Base-by-base conservation (phyloP, 2,888 invertebrate species). In the Cosmia pyralina region DNA sequence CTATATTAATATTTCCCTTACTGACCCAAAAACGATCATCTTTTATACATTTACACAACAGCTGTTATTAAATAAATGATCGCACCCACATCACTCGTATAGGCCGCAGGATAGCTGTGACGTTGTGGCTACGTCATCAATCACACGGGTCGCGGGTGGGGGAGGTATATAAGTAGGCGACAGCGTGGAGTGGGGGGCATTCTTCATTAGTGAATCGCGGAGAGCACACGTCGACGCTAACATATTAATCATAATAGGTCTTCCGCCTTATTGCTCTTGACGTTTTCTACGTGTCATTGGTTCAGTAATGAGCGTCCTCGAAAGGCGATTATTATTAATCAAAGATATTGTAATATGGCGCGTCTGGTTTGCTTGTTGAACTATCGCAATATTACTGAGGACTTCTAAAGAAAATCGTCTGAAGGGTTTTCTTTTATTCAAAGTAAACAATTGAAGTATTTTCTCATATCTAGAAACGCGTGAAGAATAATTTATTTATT, bases 41-140 rank as follows among this genome's bases (percentile, higher is more conserved):
- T 87, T 86, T 84, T 76, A 84, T 86, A 81, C 85, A 87, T 86
- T 86, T 84, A 85, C 81, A 87, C 87, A 86, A 74, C 87, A 86
- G 80, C 80, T 86, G 86, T 86, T 86, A 86, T 86, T 86, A 87
- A 86, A 89, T 94, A 91, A 93, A 91, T 91, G 89, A 90, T 89
- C 88, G 91, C 91, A 94, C 93, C 93, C 91, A 90, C 90, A 90
- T 93, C 93, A 92, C 86, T 85, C 84, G 86, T 84, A 88, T 84
- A 85, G 84, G 82, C 81, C 79, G 85, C 81, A 86, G 87, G 88
- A 88, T 88, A 89, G 87, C 88, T 84, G 91, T 92, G 93, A 93
- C 92, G 90, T 90, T 84, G 88, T 83, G 88, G 88, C 90, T 86
- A 88, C 92, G 92, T 94, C 94, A 95, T 95, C 95, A 95, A 94